These are phyloP conservation scores for Pegea sp. DNA, from an alignment of 23 tunicate genomes.

Conservation along the genomic window DNA sequence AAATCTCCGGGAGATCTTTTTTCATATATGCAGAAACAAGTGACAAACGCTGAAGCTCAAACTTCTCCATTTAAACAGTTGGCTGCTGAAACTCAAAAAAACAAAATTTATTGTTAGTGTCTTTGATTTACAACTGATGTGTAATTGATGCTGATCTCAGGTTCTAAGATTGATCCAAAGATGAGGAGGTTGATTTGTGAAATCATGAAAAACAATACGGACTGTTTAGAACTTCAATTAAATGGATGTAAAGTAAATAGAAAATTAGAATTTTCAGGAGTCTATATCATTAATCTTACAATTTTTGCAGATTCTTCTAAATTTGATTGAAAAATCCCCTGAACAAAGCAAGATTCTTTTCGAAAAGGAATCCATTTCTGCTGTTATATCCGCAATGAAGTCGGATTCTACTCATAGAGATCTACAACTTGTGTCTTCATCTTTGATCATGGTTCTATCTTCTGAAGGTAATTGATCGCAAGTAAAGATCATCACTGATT, in stretches of 20 bases:
- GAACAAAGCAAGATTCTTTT: constrained; percentile 18
- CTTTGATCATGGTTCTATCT: constrained; percentile 60
- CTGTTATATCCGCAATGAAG: constrained; percentile 51
- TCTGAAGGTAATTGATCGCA: too few relatives aligned
- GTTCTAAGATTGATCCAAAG: constrained; percentile 1
- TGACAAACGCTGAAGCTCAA: constrained; percentile 42
- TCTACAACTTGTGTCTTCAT: constrained; percentile 51
- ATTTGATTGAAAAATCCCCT: constrained; percentile 16
- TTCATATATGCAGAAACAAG: constrained; percentile 39
- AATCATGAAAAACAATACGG: constrained; percentile 34
- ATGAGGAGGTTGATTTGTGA: constrained; percentile 32
- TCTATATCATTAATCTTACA: too few relatives aligned
- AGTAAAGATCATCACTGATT: too few relatives aligned
- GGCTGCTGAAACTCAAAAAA: constrained; percentile 8
- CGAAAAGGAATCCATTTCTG: constrained; percentile 31
- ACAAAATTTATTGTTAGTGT: constrained; percentile 11
- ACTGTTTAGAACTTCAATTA: constrained; percentile 25
- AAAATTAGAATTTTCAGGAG: background rate
- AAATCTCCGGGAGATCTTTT: constrained; percentile 15
- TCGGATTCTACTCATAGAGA: constrained; percentile 46
- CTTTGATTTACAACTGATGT: background rate
- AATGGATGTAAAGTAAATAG: constrained; percentile 36
- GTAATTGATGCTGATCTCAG: constrained; percentile 1
- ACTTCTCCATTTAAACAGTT: constrained; percentile 33
- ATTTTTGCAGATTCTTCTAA: constrained; percentile 7